These are phyloP conservation scores for Umimayanthus kanabou DNA, from an alignment of 92 coral and sea anemone species.

Conservation along the genomic window DNA sequence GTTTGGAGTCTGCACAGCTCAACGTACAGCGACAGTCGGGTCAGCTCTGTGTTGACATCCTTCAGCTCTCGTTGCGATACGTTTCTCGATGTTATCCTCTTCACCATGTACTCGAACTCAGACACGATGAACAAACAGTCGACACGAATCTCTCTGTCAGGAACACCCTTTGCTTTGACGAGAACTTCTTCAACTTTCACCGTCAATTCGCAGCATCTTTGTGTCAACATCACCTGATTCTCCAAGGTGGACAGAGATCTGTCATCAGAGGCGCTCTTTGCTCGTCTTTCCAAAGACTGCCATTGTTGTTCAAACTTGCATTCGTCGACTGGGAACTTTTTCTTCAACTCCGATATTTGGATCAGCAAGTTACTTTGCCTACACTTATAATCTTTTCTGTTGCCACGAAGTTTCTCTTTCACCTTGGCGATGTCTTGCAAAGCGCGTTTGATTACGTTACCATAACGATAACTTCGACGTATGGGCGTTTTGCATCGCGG, in stretches of 20 bases:
- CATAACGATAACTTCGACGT: slow-evolving; percentile 71
- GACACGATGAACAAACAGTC: slow-evolving; percentile 28
- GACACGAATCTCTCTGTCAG: slow-evolving; percentile 7
- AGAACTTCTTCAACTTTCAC: slow-evolving; percentile 13
- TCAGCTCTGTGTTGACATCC: slow-evolving; percentile 70
- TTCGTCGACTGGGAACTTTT: not conserved
- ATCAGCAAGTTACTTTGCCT: not conserved
- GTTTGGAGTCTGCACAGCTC: slow-evolving; percentile 56
- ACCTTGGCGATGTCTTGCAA: slow-evolving; percentile 70
- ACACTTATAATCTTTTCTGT: not conserved
- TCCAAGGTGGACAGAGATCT: slow-evolving; percentile 21
- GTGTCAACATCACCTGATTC: slow-evolving; percentile 53
- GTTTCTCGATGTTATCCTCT: slow-evolving; percentile 28
- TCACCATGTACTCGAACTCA: slow-evolving; percentile 47
- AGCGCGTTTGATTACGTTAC: slow-evolving; percentile 65
- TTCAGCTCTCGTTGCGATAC: slow-evolving; percentile 53
- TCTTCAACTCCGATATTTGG: not conserved
- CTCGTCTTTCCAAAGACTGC: not conserved
- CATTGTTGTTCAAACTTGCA: not conserved
- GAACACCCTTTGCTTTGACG: not conserved
- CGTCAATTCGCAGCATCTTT: slow-evolving; percentile 18
- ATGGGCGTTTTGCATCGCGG: slow-evolving; percentile 79
- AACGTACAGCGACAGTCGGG: slow-evolving; percentile 66
- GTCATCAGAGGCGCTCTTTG: not conserved
- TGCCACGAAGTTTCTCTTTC: slow-evolving; percentile 40